Conservation (phyloP, 2,797 vertebrate genomes). For the Gymnothorax reevesii region DNA sequence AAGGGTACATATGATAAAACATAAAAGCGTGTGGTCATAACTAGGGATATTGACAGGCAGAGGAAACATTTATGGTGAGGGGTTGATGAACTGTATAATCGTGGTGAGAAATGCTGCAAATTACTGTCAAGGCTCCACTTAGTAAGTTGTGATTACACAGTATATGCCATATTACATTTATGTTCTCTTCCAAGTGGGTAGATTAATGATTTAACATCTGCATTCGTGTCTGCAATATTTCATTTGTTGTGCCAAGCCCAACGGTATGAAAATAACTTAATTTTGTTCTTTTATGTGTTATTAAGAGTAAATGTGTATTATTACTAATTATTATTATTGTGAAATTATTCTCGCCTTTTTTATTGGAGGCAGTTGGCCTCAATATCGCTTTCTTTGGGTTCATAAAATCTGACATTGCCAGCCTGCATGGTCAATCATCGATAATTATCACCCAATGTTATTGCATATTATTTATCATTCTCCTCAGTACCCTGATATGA, state of each 20-base stretch:
- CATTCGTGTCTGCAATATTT: not conserved
- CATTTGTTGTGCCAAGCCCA: not conserved
- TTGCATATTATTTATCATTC: not conserved
- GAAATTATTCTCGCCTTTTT: no score
- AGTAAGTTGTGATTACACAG: not conserved
- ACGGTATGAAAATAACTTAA: not conserved
- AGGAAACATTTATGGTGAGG: not conserved
- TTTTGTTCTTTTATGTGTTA: not conserved
- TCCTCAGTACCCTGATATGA: not conserved
- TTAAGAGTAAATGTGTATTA: not conserved
- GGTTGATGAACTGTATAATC: not conserved
- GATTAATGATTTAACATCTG: not conserved
- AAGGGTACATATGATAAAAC: not conserved
- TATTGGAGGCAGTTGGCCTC: no score
- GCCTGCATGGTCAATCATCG: no score
- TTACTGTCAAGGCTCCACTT: not conserved
- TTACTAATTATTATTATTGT: no score
- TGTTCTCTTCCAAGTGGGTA: not conserved
- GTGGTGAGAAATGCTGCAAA: not conserved
- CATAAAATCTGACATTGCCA: no score
- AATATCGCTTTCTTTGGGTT: no score
- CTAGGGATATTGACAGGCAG: not conserved
- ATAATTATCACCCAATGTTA: not conserved
- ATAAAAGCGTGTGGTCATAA: not conserved
- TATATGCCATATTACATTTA: not conserved